Percentiles rank a stretch among this genome's conserved stretches.
These are phyloP conservation scores for Diploscapter pachys DNA, from an alignment of 1,140 invertebrate genomes.

Conservation along the genomic window DNA sequence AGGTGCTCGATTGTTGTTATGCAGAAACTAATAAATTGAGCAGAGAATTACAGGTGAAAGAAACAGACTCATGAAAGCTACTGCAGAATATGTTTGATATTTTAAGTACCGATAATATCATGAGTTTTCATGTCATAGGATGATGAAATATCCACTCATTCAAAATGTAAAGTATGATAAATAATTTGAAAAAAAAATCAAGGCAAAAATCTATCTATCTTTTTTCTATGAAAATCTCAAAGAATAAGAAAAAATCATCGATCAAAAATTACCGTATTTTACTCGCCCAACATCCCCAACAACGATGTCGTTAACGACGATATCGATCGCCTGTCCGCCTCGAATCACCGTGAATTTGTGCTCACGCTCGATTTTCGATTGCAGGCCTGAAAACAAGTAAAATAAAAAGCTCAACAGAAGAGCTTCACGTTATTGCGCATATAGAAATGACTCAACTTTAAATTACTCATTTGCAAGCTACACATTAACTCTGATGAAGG, in stretches of 20 bases:
- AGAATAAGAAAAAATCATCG: not conserved
- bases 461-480: too few species aligned
- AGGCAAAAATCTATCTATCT: too few species aligned
- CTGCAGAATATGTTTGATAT: too few species aligned
- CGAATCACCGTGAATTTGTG: constrained; percentile 96
- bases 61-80: too few species aligned
- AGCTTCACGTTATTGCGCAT: constrained; percentile 43
- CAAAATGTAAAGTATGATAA: not conserved
- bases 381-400: constrained; percentile 67
- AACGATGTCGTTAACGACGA: constrained; percentile 91
- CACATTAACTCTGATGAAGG: too few species aligned
- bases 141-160: not conserved
- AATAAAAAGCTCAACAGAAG: too few species aligned
- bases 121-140: too few species aligned
- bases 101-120: too few species aligned
- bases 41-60: too few species aligned
- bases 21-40: too few species aligned
- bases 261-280: constrained; percentile 53
- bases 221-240: too few species aligned
- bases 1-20: not conserved
- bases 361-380: constrained; percentile 95
- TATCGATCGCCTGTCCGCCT: constrained; percentile 82
- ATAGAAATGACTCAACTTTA: constrained; percentile 17
- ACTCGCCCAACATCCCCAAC: constrained; percentile 94
- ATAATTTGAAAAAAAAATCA: not conserved